These are phyloP conservation scores for Creontiades dilutus DNA, from an alignment of 2,888 invertebrate genomes.

Conservation along the genomic window DNA sequence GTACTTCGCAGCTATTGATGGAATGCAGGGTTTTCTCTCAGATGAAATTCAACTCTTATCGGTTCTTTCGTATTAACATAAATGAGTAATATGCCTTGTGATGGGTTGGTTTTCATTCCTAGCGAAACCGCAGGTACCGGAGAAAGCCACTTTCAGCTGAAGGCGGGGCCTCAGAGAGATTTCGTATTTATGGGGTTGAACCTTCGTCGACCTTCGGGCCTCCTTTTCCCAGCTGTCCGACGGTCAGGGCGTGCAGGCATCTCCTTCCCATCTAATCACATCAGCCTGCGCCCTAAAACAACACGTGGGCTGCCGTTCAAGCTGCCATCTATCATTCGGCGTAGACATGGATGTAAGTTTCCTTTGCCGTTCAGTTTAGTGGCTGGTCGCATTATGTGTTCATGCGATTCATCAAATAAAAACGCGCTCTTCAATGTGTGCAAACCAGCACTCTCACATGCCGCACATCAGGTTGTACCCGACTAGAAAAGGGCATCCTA, in stretches of 20 bases:
- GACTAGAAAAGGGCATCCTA: not conserved
- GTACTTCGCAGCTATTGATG: no score
- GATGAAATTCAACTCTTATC: no score
- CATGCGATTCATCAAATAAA: no score
- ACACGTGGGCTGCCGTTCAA: not conserved
- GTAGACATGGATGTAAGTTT: not conserved
- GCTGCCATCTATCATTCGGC: no score
- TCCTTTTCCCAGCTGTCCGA: slow-evolving; percentile 8
- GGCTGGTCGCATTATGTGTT: no score
- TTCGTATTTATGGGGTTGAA: slow-evolving; percentile 21
- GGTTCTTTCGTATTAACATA: no score
- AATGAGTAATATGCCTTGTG: not conserved
- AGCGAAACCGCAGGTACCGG: not conserved
- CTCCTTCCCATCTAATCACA: not conserved
- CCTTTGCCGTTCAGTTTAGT: not conserved
- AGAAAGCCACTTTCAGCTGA: slow-evolving; percentile 6
- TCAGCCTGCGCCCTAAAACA: slow-evolving; percentile 5
- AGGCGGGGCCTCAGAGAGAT: not conserved
- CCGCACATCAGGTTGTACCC: no score
- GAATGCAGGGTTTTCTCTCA: no score
- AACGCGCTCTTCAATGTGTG: no score
- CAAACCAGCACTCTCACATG: no score
- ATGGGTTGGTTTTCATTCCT: not conserved
- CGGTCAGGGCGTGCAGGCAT: not conserved
- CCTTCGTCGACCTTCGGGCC: slow-evolving; percentile 4